Evolutionary conservation across 2,113 vertebrate species (phyloP).

Genomic region (Laticauda laticaudata): DNA sequence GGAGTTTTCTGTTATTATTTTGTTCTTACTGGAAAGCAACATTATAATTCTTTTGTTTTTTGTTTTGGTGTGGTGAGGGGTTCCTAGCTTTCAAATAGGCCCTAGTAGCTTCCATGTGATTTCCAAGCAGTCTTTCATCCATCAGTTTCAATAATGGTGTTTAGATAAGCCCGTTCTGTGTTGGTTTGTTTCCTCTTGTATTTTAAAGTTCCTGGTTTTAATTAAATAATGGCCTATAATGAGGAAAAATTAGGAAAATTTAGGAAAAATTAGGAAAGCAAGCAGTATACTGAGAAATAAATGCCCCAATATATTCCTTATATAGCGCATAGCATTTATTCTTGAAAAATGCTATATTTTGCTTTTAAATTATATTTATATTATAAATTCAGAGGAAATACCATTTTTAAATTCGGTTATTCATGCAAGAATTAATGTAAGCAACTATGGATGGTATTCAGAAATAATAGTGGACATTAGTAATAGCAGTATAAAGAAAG

Average conservation of each 20-base stretch:
- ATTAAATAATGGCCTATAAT: neutral
- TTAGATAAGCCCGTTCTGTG: neutral
- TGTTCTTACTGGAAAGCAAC: neutral
- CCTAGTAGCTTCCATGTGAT: neutral
- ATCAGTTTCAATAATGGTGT: neutral
- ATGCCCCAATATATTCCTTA: neutral
- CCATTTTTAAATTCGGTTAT: neutral
- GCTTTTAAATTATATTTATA: neutral
- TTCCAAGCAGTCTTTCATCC: neutral
- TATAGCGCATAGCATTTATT: neutral
- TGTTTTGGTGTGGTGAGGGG: neutral
- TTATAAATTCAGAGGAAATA: neutral
- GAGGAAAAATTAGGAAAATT: neutral
- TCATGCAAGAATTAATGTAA: conserved; percentile 24
- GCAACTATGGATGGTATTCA: conserved; percentile 5
- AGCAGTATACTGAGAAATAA: neutral
- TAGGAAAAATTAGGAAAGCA: neutral
- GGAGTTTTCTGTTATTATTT: neutral
- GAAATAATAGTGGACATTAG: neutral
- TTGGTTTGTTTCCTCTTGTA: neutral
- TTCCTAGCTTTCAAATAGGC: neutral
- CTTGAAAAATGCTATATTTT: neutral
- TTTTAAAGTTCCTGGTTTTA: neutral
- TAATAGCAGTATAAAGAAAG: neutral
- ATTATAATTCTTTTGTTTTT: neutral